Base-by-base conservation (phyloP, 2,888 invertebrate species). In the Epinotia demarniana region DNA sequence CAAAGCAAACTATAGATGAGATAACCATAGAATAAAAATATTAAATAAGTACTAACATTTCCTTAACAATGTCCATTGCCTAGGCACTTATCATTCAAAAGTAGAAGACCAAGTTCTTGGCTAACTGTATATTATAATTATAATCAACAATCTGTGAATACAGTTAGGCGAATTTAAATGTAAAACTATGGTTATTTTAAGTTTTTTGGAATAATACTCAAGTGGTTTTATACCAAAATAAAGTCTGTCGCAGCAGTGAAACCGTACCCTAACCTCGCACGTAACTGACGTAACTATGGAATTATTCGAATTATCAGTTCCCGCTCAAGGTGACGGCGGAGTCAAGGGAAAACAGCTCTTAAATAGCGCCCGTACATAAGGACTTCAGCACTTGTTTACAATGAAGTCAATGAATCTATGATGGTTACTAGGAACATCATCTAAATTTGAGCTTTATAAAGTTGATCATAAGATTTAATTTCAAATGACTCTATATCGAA, bases 211-310 rank as follows among this genome's bases (percentile, higher is more conserved):
- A 0, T 27, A 27, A 27, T 27, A 27, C 23, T 27, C 3, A 27
- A 27, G 23, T 27, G 23, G 23, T 27, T 27, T 27, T 27, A 27
- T 27, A 27, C 3, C 5, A 9, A 19, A 19, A 16, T 12, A 53
- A 39, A 39, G 39, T 9, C 27, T 58, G 63, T 72, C 49, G 72
- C 46, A 23, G 11, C 13, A 72, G 33, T 16, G 72, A 33, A 58
- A 66, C 18, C 66, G 72, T 39, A 58, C n/a, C 9, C 55, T 72
- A 72, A 72, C 8, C 13, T 27, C 23, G 49, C 27, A 62, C 18
- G 43, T 62, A 23, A 49, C 9, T 64, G 64, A 71, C 16, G 62
- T 60, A 72, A 66, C 33, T 11, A 33, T 13, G 66, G 58, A 58
- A 49, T 60, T 33, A 33, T 64, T 13, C 58, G 58, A 58, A 49